phyloP scores from a whole-genome alignment of 2,797 vertebrate genomes.

The Limnodromus scolopaceus region DNA sequence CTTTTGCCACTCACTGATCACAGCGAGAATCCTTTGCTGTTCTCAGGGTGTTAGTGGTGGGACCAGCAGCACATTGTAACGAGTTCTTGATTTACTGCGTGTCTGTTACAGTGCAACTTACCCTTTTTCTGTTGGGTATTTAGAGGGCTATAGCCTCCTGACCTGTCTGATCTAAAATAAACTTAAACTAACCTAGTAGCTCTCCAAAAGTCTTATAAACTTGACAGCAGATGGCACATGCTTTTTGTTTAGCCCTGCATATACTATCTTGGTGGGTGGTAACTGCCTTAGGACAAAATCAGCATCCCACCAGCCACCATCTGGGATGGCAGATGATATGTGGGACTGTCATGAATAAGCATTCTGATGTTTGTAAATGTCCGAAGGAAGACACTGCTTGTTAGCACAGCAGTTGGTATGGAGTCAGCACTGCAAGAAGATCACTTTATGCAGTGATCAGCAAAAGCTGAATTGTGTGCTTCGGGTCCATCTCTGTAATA shows the following conservation, averaged over 20 bases:
- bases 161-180: conserved; percentile 12
- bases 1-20: not conserved
- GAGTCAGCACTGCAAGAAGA: not conserved
- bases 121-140: not conserved
- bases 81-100: not conserved
- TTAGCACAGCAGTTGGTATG: conserved; percentile 17
- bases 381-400: conserved; percentile 51
- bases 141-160: not conserved
- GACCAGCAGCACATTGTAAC: not conserved
- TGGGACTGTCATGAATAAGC: conserved; percentile 66
- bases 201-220: conserved; percentile 20
- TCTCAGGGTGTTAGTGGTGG: not conserved
- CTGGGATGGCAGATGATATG: conserved; percentile 67
- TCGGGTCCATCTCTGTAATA: not conserved
- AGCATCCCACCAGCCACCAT: conserved; percentile 70
- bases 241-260: conserved; percentile 64
- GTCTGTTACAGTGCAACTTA: not conserved
- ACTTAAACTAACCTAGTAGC: not conserved
- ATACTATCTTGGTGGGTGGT: conserved; percentile 61
- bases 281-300: conserved; percentile 66
- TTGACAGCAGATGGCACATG: conserved; percentile 62
- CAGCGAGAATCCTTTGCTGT: not conserved
- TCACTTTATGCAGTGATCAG: not conserved
- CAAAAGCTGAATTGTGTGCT: not conserved
- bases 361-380: conserved; percentile 68